Conservation (phyloP, 2,113 vertebrate species). For the Callocephalon fimbriatum region DNA sequence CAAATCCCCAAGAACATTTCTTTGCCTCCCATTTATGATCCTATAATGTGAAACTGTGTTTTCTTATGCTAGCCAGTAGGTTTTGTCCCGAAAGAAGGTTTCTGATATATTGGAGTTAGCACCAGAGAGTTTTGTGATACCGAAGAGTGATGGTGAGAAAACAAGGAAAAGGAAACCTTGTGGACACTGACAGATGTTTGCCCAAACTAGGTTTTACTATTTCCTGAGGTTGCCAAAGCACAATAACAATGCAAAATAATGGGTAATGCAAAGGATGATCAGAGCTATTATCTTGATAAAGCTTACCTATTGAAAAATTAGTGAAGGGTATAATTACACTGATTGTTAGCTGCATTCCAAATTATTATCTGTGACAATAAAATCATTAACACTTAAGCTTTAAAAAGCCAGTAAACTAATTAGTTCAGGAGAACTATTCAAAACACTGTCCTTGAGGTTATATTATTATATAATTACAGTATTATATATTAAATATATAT, state of each 20-base stretch:
- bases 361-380: neutral
- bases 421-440: constrained; percentile 60
- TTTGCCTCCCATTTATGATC: neutral
- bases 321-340: constrained; percentile 65
- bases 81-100: neutral
- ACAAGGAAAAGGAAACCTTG: neutral
- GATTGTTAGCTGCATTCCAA: constrained; percentile 56
- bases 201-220: neutral
- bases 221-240: neutral
- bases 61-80: neutral
- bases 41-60: neutral
- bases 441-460: constrained; percentile 52
- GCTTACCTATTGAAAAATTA: constrained; percentile 13
- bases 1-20: neutral
- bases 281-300: constrained; percentile 35
- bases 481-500: too few species aligned
- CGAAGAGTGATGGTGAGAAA: neutral
- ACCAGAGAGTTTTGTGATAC: neutral
- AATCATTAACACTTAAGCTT: constrained; percentile 62
- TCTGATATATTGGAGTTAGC: neutral
- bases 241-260: neutral
- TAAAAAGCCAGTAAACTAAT: constrained; percentile 53
- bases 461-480: too few species aligned
- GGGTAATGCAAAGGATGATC: constrained; percentile 32
- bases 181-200: neutral